Percentiles rank a stretch among this genome's conserved stretches.
phyloP scores from a whole-genome alignment of 2,888 invertebrate species.

The Cataglyphis albicans region DNA sequence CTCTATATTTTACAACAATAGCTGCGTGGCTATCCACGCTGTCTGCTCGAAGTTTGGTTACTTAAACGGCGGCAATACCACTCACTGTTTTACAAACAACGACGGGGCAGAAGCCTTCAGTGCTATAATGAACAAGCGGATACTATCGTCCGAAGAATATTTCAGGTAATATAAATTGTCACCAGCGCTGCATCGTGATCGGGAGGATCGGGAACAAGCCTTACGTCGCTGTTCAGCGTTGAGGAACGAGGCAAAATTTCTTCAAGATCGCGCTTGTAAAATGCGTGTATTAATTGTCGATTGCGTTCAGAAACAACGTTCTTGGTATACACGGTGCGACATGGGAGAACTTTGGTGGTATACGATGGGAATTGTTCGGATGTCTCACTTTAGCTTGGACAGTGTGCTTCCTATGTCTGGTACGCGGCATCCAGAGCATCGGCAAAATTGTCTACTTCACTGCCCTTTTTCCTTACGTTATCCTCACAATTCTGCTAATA shows the following conservation, averaged over 20 bases:
- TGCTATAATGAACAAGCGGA: constrained; percentile 85
- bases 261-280: constrained; percentile 45
- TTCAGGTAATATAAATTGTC: constrained; percentile 87
- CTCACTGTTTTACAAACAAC: constrained; percentile 85
- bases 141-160: constrained; percentile 89
- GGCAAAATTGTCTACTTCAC: constrained; percentile 94
- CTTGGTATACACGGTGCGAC: constrained; percentile 91
- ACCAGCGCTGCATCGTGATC: constrained; percentile 40
- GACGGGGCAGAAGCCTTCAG: constrained; percentile 86
- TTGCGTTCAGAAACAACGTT: constrained; percentile 90
- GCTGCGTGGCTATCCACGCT: constrained; percentile 86
- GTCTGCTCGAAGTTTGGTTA: constrained; percentile 87
- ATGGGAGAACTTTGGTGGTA: constrained; percentile 91
- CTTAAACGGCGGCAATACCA: constrained; percentile 84
- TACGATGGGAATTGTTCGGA: constrained; percentile 94
- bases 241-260: constrained; percentile 51
- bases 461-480: constrained; percentile 91
- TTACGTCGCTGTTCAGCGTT: constrained; percentile 49
- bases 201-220: constrained; percentile 47
- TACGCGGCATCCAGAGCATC: constrained; percentile 95
- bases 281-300: constrained; percentile 68
- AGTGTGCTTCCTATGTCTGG: constrained; percentile 94
- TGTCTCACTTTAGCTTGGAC: constrained; percentile 93
- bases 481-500: constrained; percentile 89
- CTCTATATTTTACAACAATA: constrained; percentile 87